Evolutionary conservation across 2,113 vertebrate genomes (phyloP), one percentile per base, ranked within the genome.

Genomic region (Gobio gobio): DNA sequence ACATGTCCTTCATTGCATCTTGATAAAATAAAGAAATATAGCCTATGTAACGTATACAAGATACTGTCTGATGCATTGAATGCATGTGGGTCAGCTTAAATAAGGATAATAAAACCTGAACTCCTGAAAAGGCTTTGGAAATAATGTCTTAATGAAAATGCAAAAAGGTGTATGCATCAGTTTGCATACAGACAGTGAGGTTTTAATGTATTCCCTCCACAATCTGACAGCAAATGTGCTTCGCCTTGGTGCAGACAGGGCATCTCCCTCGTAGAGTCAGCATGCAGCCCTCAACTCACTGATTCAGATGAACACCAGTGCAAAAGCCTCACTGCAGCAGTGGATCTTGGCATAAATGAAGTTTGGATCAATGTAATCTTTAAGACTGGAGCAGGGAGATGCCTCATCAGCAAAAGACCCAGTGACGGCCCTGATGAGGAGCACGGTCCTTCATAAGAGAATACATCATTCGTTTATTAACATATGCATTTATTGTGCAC

Each of bases 291-390:
- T 40, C 2, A n/a, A 24, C 22, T 76, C 26, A 8, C 36, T 2
- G 47, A 76, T 56, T 68, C 58, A 79, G 58, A 79, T 47, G 36
- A 54, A 54, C 33, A 26, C 26, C 13, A 54, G 29, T n/a, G 58
- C 47, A 58, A 77, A 45, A 56, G 45, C 45, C 56, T 64, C n/a
- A 76, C 59, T 78, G 74, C 83, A 78, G 83, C 74, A 78, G 45
- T 33, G 64, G 16, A 40, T 78, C 74, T 85, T 66, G 78, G 78
- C 78, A 64, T 79, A 47, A 63, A 78, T 77, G 40, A 29, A 51
- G 64, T 40, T 56, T 51, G 75, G 59, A 85, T 85, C 83, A 78
- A 85, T 78, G 26, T 70, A 51, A 78, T 78, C 75, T 78, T 78
- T 78, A 70, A 73, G 61, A 74, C 75, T 74, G 56, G 73, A 73